A percentile compares a stretch with the other conserved stretches of the same genome.
Conservation (phyloP, 1,140 invertebrate species). For the Anastrepha obliqua region DNA sequence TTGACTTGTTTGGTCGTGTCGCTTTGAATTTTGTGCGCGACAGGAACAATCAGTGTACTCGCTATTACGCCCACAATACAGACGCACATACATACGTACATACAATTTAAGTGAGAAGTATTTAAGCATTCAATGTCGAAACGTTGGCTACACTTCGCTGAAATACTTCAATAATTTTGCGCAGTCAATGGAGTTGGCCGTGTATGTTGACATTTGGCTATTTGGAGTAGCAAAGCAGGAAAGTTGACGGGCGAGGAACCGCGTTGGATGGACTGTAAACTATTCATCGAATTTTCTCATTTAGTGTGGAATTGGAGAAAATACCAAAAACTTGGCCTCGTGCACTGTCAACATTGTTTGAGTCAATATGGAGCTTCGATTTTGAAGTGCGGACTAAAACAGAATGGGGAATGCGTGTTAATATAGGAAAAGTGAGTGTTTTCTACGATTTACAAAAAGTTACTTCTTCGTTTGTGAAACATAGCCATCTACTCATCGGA, state of each 20-base stretch:
- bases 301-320: too few relatives aligned
- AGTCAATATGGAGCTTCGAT: too few relatives aligned
- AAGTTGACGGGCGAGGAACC: background rate
- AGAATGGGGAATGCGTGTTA: too few relatives aligned
- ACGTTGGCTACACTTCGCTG: background rate
- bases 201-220: background rate
- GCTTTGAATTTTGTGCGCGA: background rate
- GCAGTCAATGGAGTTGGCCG: background rate
- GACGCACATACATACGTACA: background rate
- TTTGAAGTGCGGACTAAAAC: too few relatives aligned
- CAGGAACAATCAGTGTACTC: background rate
- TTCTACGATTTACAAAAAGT: too few relatives aligned
- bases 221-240: background rate
- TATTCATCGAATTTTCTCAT: background rate
- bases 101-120: background rate
- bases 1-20: background rate
- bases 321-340: too few relatives aligned
- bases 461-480: too few relatives aligned
- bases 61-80: background rate
- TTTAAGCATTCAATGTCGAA: background rate
- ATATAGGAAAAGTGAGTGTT: too few relatives aligned
- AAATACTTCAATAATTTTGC: constrained; percentile 21
- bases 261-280: background rate
- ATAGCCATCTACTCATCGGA: too few relatives aligned
- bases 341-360: too few relatives aligned